Evolutionary conservation across 2,888 invertebrate species (phyloP), one percentile per base, ranked within the genome.

Genomic region (Cephus nigrinus): DNA sequence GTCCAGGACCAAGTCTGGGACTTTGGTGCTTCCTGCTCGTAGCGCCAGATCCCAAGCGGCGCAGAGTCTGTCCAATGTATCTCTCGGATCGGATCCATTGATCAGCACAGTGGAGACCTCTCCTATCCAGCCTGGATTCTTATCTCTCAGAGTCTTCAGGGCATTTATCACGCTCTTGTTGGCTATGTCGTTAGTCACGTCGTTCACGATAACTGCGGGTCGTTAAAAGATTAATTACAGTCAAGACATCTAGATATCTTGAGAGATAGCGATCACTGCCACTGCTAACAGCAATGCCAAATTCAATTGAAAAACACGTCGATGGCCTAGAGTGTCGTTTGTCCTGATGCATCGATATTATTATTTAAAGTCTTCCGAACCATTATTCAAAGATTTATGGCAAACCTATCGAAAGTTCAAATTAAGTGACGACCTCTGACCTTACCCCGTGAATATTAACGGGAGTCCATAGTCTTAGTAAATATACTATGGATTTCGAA

Each of bases 1-100:
- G 91, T 98, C 97, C 82, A 98, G 92, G 11, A 97, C 94, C 23
- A 97, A 92, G 91, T 97, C 96, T 0, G 97, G 97, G 0, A 94
- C 93, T 85, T 94, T 93, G 82, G 94, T 94, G 1, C 93, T 93
- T 15, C 93, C 93, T 78, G 95, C 89, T 91, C 78, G 75, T 15
- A 90, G 73, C 0, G 88, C 85, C 3, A 78, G 40, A 30, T 86
- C 86, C 91, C 91, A 91, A 0, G 74, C 77, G 1, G 83, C 75
- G 79, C 91, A 91, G 68, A 91, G 84, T 1, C 76, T 78, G 15
- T 88, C 85, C 11, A 89, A 76, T n/a, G 86, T 83, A 4, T 83
- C 84, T 40, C 84, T 83, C 0, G 88, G 78, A 76, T 90, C 88
- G 4, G 82, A 82, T 30, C 84, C 84, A 78, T 90, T 89, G 40